Evolutionary conservation across 1,140 invertebrate genomes (phyloP).

Genomic region (Plectrocnemia conspersa): DNA sequence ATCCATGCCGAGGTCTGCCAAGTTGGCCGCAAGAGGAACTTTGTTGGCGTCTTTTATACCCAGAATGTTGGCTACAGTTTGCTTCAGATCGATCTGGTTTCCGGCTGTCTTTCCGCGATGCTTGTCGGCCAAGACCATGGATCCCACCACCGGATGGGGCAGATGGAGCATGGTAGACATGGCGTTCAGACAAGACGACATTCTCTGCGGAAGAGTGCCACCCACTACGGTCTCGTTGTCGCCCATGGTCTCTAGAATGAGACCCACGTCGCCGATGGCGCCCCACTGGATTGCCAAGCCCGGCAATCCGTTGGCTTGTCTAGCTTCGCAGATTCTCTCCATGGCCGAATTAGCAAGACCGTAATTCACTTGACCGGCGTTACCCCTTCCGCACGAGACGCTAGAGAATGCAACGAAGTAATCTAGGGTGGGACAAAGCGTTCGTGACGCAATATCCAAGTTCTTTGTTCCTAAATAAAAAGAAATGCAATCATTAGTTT

Average conservation of each 20-base stretch:
- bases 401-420: slow-evolving; percentile 95
- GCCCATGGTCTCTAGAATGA: slow-evolving; percentile 82
- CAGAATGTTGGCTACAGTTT: slow-evolving; percentile 78
- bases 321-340: slow-evolving; percentile 87
- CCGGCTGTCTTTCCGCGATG: slow-evolving; percentile 52
- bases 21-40: slow-evolving; percentile 65
- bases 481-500: no score
- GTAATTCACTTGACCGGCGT: slow-evolving; percentile 93
- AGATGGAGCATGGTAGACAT: slow-evolving; percentile 87
- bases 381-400: slow-evolving; percentile 89
- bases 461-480: slow-evolving; percentile 65
- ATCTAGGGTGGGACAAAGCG: slow-evolving; percentile 71
- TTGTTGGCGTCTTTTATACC: slow-evolving; percentile 81
- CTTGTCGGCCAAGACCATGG: slow-evolving; percentile 76
- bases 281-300: slow-evolving; percentile 95
- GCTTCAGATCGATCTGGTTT: slow-evolving; percentile 56
- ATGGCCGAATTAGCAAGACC: slow-evolving; percentile 93
- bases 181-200: slow-evolving; percentile 78
- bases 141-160: slow-evolving; percentile 78
- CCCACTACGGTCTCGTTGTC: slow-evolving; percentile 86
- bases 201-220: slow-evolving; percentile 89
- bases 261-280: slow-evolving; percentile 93
- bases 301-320: slow-evolving; percentile 74
- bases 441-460: slow-evolving; percentile 69
- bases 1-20: slow-evolving; percentile 94